phyloP scores from a whole-genome alignment of 2,888 invertebrate genomes.

The Pelosia muscerda region DNA sequence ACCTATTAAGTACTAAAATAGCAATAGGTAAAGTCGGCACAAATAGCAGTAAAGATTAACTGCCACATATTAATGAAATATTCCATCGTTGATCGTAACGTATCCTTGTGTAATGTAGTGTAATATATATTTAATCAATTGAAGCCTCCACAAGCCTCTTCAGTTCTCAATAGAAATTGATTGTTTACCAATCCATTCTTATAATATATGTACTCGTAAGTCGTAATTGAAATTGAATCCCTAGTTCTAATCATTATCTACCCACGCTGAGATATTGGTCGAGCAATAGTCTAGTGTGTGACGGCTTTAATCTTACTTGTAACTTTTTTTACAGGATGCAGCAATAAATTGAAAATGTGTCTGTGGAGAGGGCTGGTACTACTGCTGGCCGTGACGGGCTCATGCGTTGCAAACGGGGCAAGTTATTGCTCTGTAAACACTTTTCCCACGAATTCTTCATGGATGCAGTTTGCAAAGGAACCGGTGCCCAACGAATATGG shows the following conservation, averaged over 20 bases:
- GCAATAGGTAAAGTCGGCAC: neutral
- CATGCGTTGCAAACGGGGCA: slow-evolving; percentile 61
- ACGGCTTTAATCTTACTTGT: neutral
- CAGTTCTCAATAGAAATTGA: neutral
- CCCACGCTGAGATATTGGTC: neutral
- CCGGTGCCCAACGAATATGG: slow-evolving; percentile 90
- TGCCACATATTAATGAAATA: neutral
- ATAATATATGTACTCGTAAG: neutral
- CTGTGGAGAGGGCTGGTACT: slow-evolving; percentile 53
- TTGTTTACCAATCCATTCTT: neutral
- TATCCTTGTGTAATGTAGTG: neutral
- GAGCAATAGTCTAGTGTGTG: neutral
- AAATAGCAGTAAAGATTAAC: neutral
- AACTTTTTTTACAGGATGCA: slow-evolving; percentile 59
- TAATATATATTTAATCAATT: slow-evolving; percentile 1
- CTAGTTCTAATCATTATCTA: neutral
- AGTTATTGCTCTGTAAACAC: slow-evolving; percentile 88
- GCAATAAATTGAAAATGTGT: slow-evolving; percentile 65
- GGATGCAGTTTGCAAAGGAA: slow-evolving; percentile 92
- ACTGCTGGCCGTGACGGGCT: slow-evolving; percentile 61
- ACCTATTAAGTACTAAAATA: no score
- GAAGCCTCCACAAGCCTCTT: neutral
- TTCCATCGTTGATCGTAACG: neutral
- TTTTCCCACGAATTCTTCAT: slow-evolving; percentile 86
- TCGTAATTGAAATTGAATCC: neutral